Percentiles rank a stretch among this genome's conserved stretches.
Evolutionary conservation across 2,113 vertebrate species (phyloP).

Genomic region (Gopherus evgoodei): DNA sequence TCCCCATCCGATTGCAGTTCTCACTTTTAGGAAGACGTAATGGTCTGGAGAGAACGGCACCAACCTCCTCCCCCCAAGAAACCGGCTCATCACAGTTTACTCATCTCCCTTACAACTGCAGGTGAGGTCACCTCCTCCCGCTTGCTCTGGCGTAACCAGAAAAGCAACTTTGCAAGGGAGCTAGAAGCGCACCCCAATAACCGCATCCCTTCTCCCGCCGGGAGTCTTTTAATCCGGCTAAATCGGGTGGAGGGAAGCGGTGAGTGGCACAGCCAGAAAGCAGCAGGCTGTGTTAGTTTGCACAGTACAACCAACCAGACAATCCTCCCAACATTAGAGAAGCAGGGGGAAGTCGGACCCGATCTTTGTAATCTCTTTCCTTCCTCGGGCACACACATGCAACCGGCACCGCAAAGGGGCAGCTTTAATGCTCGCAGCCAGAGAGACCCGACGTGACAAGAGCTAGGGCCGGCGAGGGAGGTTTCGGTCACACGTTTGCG

Average conservation of each 20-base stretch:
- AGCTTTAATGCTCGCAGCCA: neutral
- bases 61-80: neutral
- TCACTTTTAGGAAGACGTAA: neutral
- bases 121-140: constrained; percentile 49
- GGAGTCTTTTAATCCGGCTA: neutral
- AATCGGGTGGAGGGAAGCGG: neutral
- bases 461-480: neutral
- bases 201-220: too few relatives aligned
- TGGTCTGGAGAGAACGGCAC: too few relatives aligned
- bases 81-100: neutral
- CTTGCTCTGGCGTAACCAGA: neutral
- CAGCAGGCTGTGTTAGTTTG: neutral
- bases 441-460: neutral
- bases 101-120: constrained; percentile 10
- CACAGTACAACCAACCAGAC: too few relatives aligned
- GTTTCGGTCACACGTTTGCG: neutral
- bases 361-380: too few relatives aligned
- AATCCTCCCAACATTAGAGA: too few relatives aligned
- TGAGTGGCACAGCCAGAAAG: neutral
- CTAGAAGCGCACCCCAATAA: neutral
- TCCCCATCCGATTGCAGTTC: neutral
- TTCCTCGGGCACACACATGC: too few relatives aligned
- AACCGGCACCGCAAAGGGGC: neutral
- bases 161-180: constrained; percentile 53
- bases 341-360: neutral